A percentile compares a stretch with the other conserved stretches of the same genome.
Evolutionary conservation across 2,797 vertebrate species (phyloP).

Genomic region (Megaceryle alcyon): DNA sequence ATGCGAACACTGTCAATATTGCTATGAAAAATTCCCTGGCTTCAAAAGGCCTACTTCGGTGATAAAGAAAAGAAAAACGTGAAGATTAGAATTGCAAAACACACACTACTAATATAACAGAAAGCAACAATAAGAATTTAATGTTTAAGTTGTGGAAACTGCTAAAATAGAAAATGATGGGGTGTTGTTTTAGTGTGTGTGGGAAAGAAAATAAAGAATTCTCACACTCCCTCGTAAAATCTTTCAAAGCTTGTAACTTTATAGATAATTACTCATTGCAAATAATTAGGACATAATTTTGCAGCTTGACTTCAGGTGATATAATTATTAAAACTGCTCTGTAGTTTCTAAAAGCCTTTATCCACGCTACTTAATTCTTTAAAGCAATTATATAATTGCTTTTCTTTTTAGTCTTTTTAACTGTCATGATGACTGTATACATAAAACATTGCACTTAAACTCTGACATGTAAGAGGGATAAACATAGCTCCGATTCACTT

Average conservation of each 20-base stretch:
- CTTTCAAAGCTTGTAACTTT: conserved; percentile 76
- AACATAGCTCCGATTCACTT: conserved; percentile 77
- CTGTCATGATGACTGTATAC: conserved; percentile 80
- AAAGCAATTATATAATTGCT: conserved; percentile 81
- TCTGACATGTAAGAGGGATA: conserved; percentile 78
- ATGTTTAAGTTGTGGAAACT: conserved; percentile 86
- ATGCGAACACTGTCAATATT: conserved; percentile 96
- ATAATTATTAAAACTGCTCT: conserved; percentile 76
- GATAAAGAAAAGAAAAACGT: conserved; percentile 89
- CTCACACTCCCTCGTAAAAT: conserved; percentile 66
- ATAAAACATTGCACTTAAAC: conserved; percentile 81
- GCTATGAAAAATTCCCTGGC: conserved; percentile 93
- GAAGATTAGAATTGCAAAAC: conserved; percentile 99
- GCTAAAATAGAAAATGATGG: conserved; percentile 86
- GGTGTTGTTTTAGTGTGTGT: conserved; percentile 71
- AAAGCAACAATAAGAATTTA: conserved; percentile 85
- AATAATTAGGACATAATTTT: conserved; percentile 80
- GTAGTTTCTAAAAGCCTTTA: conserved; percentile 76
- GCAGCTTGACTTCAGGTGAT: conserved; percentile 79
- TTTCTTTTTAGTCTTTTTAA: conserved; percentile 80
- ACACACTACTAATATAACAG: conserved; percentile 85
- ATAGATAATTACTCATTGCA: conserved; percentile 77
- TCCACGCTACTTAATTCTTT: conserved; percentile 74
- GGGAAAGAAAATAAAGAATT: conserved; percentile 78
- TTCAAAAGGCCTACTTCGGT: conserved; percentile 94